These are phyloP conservation scores for Puntigrus tetrazona DNA, from an alignment of 2,113 vertebrate genomes.

Conservation along the genomic window DNA sequence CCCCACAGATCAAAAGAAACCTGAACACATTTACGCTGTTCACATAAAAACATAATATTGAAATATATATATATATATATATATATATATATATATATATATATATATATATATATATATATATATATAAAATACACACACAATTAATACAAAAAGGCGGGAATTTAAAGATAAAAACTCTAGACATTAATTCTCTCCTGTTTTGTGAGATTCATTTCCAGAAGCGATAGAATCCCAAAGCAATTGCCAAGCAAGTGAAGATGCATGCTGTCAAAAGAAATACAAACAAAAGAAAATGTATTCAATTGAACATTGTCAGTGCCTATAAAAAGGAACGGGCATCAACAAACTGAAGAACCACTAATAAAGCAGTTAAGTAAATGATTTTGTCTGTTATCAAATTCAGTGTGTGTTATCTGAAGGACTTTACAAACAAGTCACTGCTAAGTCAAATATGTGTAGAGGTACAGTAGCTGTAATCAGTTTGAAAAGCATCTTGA, in stretches of 20 bases:
- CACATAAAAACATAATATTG: not conserved
- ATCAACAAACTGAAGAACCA: not conserved
- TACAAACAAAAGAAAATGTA: not conserved
- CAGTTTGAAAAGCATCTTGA: constrained; percentile 27
- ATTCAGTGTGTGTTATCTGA: not conserved
- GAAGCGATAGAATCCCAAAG: constrained; percentile 87
- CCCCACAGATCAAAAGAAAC: not conserved
- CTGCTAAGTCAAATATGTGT: not conserved
- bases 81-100: too few relatives aligned
- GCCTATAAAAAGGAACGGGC: not conserved
- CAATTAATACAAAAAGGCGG: not conserved
- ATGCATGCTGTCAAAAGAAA: constrained; percentile 78
- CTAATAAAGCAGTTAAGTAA: not conserved
- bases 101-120: too few relatives aligned
- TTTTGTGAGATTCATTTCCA: constrained; percentile 78
- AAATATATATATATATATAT: not conserved
- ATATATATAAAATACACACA: not conserved
- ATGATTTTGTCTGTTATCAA: not conserved
- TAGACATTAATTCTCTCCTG: not conserved
- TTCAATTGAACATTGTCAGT: not conserved
- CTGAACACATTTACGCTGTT: not conserved
- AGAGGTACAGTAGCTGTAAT: not conserved
- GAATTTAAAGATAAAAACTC: not conserved
- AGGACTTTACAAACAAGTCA: not conserved
- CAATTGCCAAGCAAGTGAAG: constrained; percentile 90